Evolutionary conservation across 2,888 invertebrate species (phyloP).

Genomic region (Lagria hirta): DNA sequence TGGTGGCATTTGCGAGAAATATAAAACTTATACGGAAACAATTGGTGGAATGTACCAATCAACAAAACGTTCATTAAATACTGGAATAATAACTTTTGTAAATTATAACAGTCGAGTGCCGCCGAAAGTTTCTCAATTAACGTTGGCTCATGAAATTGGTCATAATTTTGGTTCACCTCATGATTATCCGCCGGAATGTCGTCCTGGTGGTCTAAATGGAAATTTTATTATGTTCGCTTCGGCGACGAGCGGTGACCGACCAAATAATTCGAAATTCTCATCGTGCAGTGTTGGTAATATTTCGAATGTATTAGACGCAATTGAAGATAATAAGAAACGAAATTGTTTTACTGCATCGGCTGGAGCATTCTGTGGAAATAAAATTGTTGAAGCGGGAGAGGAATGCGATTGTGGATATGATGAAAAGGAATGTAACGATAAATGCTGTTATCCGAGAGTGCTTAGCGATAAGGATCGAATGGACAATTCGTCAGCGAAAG

Average conservation of each 20-base stretch:
- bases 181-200: conserved; percentile 88
- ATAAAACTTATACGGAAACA: conserved; percentile 95
- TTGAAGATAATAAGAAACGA: conserved; percentile 85
- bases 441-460: conserved; percentile 90
- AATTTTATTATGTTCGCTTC: conserved; percentile 99
- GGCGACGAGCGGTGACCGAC: conserved; percentile 96
- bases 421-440: conserved; percentile 82
- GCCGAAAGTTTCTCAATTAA: conserved; percentile 95
- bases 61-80: conserved; percentile 92
- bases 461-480: conserved; percentile 70
- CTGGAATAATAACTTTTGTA: conserved; percentile 97
- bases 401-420: conserved; percentile 98
- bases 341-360: conserved; percentile 92
- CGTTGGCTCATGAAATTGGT: conserved; percentile 97
- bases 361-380: conserved; percentile 98
- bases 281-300: conserved; percentile 94
- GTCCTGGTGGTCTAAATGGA: conserved; percentile 88
- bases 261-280: conserved; percentile 97
- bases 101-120: conserved; percentile 98
- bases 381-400: conserved; percentile 96
- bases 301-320: conserved; percentile 89
- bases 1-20: conserved; percentile 98
- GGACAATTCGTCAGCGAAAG: conserved; percentile 70
- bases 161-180: conserved; percentile 99
- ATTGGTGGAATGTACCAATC: conserved; percentile 92